phyloP scores from a whole-genome alignment of 2,888 invertebrate genomes.

The Drosophila ustulata region DNA sequence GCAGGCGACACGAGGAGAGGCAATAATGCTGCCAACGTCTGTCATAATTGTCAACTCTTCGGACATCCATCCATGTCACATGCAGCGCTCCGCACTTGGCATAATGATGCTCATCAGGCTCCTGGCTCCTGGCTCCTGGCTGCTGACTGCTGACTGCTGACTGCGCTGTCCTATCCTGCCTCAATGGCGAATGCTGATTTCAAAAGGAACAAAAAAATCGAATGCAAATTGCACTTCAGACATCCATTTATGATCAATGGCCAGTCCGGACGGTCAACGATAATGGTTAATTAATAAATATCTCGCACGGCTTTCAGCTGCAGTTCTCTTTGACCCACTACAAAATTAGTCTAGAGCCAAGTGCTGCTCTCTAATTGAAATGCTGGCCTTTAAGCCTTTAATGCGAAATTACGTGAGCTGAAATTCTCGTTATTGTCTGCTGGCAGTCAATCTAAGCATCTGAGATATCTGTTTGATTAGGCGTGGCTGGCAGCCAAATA shows the following conservation, averaged over 20 bases:
- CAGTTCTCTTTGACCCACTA: constrained; percentile 58
- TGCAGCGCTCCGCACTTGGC: constrained; percentile 52
- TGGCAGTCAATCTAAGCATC: constrained; percentile 15
- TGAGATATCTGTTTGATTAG: constrained; percentile 70
- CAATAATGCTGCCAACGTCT: constrained; percentile 62
- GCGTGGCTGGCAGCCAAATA: constrained; percentile 72
- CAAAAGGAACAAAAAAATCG: constrained; percentile 27
- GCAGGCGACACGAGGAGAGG: constrained; percentile 21
- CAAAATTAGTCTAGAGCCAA: neutral
- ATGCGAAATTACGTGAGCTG: constrained; percentile 1
- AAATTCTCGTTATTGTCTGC: constrained; percentile 5
- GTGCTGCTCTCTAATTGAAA: neutral
- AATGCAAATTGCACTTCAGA: constrained; percentile 79
- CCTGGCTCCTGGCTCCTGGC: neutral
- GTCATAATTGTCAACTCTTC: constrained; percentile 81
- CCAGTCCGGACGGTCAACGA: constrained; percentile 47
- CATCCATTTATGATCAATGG: constrained; percentile 70
- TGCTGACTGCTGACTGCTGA: neutral
- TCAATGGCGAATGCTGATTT: constrained; percentile 64
- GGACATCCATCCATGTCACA: constrained; percentile 67
- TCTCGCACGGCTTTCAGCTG: constrained; percentile 16
- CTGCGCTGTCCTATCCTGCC: too few species aligned
- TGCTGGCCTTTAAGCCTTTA: neutral
- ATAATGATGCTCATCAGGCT: constrained; percentile 75
- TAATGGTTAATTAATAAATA: constrained; percentile 82